phyloP scores from a whole-genome alignment of 1,140 invertebrate species.

The Alviniconcha marisindica region DNA sequence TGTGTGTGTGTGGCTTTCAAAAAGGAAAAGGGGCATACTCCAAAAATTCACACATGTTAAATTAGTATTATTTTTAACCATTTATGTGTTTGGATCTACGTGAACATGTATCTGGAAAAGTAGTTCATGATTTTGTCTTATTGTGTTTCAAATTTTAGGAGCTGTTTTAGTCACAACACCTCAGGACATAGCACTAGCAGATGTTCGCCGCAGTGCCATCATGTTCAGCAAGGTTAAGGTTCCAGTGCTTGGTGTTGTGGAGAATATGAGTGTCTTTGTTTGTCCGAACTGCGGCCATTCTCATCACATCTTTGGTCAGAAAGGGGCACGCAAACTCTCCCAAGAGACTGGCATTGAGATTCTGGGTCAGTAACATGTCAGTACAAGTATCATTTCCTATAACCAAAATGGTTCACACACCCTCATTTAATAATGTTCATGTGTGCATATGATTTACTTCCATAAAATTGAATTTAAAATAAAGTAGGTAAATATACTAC shows the following conservation, averaged over 20 bases:
- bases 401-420: no score
- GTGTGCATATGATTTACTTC: neutral
- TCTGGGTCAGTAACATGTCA: constrained; percentile 77
- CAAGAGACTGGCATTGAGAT: constrained; percentile 86
- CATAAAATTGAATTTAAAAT: neutral
- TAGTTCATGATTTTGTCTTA: no score
- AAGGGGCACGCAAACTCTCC: constrained; percentile 87
- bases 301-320: constrained; percentile 87
- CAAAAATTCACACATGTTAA: no score
- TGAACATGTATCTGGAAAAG: no score
- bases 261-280: constrained; percentile 96
- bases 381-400: no score
- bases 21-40: no score
- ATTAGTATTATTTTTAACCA: no score
- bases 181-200: constrained; percentile 79
- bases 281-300: constrained; percentile 93
- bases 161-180: constrained; percentile 95
- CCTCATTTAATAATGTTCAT: neutral
- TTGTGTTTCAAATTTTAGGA: no score
- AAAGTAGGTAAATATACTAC: neutral
- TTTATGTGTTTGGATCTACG: no score
- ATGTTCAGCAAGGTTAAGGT: constrained; percentile 96
- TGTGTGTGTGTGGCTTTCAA: no score
- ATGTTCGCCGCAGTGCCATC: constrained; percentile 92
- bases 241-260: constrained; percentile 92